Conservation (phyloP, 2,888 invertebrate genomes). For the Elmis aenea region DNA sequence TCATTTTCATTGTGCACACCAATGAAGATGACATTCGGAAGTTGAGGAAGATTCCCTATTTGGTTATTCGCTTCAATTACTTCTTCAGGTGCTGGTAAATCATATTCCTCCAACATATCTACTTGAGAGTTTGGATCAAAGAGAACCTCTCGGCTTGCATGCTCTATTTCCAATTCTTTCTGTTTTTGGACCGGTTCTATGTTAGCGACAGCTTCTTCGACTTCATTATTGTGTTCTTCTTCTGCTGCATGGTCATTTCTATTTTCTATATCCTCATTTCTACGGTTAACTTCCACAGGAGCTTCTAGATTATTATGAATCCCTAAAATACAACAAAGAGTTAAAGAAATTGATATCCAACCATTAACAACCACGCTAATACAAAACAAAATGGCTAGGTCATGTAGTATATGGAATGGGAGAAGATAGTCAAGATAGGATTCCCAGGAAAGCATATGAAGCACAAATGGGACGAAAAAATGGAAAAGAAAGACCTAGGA, state of each 20-base stretch:
- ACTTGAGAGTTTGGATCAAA: conserved; percentile 42
- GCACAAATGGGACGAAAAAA: too few relatives aligned
- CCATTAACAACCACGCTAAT: conserved; percentile 2
- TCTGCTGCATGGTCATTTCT: conserved; percentile 12
- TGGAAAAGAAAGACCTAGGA: too few relatives aligned
- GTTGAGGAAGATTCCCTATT: not conserved
- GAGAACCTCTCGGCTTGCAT: conserved; percentile 40
- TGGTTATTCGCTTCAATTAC: conserved; percentile 1
- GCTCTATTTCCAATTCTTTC: conserved; percentile 24
- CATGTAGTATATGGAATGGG: conserved; percentile 1
- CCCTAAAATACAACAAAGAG: not conserved
- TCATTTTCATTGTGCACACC: conserved; percentile 8
- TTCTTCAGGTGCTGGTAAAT: conserved; percentile 23
- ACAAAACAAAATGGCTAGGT: conserved; percentile 1
- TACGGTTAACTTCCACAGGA: conserved; percentile 1
- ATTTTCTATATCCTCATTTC: conserved; percentile 14
- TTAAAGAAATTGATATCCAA: not conserved
- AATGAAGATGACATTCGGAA: conserved; percentile 7
- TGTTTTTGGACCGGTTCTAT: conserved; percentile 7
- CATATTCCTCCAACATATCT: conserved; percentile 40
- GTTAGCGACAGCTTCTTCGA: not conserved
- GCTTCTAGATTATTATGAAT: not conserved
- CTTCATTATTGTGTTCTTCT: not conserved
- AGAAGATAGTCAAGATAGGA: too few relatives aligned
- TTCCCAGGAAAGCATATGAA: too few relatives aligned